Percentiles rank a stretch among this genome's conserved stretches.
Evolutionary conservation across 2,113 vertebrate genomes (phyloP).

Genomic region (Oreochromis spilurus): DNA sequence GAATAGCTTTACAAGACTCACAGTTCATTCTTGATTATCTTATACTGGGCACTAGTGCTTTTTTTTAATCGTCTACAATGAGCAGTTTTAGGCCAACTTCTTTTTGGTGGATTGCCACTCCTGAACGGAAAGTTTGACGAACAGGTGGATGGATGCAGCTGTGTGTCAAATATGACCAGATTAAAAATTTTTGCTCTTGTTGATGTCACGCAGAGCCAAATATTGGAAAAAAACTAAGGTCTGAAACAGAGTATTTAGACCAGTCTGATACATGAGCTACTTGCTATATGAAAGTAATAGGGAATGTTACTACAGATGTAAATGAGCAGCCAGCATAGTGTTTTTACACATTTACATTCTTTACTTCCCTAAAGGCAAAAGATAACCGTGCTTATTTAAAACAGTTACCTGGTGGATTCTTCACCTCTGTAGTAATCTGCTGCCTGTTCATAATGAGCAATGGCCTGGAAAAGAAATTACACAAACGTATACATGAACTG

Average conservation of each 20-base stretch:
- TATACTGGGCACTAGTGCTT: neutral
- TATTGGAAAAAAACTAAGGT: neutral
- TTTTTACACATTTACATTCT: neutral
- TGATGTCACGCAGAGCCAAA: neutral
- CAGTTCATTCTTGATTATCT: neutral
- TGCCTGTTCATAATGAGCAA: conserved; percentile 91
- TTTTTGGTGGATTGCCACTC: neutral
- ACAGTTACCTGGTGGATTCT: conserved; percentile 84
- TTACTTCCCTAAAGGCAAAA: neutral
- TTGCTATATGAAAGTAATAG: neutral
- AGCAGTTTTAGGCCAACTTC: neutral
- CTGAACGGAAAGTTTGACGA: neutral
- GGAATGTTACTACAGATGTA: neutral
- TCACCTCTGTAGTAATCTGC: conserved; percentile 95
- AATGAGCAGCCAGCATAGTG: neutral
- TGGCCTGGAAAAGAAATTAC: conserved; percentile 69
- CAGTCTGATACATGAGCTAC: neutral
- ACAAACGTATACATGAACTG: neutral
- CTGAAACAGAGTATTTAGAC: neutral
- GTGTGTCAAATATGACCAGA: neutral
- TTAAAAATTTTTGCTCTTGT: neutral
- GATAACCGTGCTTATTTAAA: neutral
- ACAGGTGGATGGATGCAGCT: neutral
- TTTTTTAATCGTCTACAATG: neutral
- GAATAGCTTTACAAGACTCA: rapidly evolving